A percentile compares a stretch with the other conserved stretches of the same genome.
These are phyloP conservation scores for Myodes glareolus DNA, from an alignment of 2,113 vertebrate species.

Conservation along the genomic window DNA sequence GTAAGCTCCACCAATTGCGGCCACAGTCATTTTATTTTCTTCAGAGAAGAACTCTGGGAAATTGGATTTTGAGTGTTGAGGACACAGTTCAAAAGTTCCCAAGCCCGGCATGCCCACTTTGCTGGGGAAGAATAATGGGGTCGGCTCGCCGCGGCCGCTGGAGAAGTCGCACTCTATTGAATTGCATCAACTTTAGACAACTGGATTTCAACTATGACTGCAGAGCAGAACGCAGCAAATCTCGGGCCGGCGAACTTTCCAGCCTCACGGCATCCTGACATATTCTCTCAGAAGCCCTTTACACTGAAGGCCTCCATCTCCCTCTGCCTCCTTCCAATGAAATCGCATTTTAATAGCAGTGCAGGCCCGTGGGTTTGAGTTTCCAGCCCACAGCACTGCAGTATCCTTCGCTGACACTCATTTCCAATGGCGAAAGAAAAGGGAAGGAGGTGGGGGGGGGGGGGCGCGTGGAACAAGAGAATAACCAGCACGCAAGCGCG, in stretches of 20 bases:
- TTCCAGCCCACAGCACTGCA: not conserved
- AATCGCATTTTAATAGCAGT: slow-evolving; percentile 50
- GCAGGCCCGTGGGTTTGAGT: not conserved
- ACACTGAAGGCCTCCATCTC: slow-evolving; percentile 61
- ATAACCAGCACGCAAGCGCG: not conserved
- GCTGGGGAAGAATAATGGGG: slow-evolving; percentile 84
- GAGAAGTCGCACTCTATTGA: slow-evolving; percentile 83
- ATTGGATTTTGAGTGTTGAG: slow-evolving; percentile 84
- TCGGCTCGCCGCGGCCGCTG: slow-evolving; percentile 66
- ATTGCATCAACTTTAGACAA: slow-evolving; percentile 84
- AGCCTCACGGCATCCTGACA: slow-evolving; percentile 30
- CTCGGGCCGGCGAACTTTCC: slow-evolving; percentile 43
- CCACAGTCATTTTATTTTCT: slow-evolving; percentile 54
- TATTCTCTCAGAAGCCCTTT: slow-evolving; percentile 44
- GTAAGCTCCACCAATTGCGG: slow-evolving; percentile 6
- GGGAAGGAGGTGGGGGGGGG: not conserved
- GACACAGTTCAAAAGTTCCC: slow-evolving; percentile 86
- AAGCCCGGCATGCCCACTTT: slow-evolving; percentile 80
- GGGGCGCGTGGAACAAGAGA: not conserved
- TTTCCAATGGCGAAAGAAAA: not conserved
- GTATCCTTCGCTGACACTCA: not conserved
- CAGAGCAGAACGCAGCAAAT: slow-evolving; percentile 67
- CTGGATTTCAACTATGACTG: slow-evolving; percentile 82
- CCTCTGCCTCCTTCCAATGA: slow-evolving; percentile 24
- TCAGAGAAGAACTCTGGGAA: slow-evolving; percentile 78